Percentiles rank a stretch among this genome's conserved stretches.
These are phyloP conservation scores for Clavelina lepadiformis DNA, from an alignment of 23 tunicate species.

Conservation along the genomic window DNA sequence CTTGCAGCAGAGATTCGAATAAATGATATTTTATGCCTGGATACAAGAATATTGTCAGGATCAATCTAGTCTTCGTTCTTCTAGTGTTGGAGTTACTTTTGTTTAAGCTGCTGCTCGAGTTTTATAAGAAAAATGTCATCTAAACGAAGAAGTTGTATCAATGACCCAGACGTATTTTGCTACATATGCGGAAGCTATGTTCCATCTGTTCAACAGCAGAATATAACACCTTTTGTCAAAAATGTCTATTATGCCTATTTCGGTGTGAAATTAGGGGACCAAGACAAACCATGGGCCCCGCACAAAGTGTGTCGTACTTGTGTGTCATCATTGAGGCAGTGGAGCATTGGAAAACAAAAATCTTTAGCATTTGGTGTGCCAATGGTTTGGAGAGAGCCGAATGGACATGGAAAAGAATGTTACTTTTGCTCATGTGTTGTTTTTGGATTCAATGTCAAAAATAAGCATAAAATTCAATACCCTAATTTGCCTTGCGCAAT, in stretches of 20 bases:
- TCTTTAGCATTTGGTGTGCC: too few relatives aligned
- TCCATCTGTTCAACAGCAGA: not conserved
- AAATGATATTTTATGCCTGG: too few relatives aligned
- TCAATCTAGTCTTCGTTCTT: too few relatives aligned
- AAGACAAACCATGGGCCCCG: constrained; percentile 17
- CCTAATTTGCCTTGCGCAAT: constrained; percentile 22
- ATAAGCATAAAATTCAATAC: constrained; percentile 24
- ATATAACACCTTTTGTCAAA: not conserved
- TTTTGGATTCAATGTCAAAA: constrained; percentile 4
- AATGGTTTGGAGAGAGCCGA: too few relatives aligned
- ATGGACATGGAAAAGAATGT: constrained; percentile 25
- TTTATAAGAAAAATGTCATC: not conserved
- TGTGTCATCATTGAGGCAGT: too few relatives aligned
- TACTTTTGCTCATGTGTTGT: constrained; percentile 32
- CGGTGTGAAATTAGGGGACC: too few relatives aligned
- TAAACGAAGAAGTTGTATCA: constrained; percentile 3
- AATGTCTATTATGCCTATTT: too few relatives aligned
- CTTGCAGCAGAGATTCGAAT: constrained; percentile 1
- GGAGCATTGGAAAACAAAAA: too few relatives aligned
- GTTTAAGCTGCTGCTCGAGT: too few relatives aligned
- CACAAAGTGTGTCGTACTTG: not conserved
- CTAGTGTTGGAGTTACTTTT: too few relatives aligned
- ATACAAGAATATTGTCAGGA: too few relatives aligned
- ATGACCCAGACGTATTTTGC: constrained; percentile 6
- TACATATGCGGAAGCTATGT: not conserved